A percentile compares a stretch with the other conserved stretches of the same genome.
Evolutionary conservation across 2,113 vertebrate species (phyloP).

Genomic region (Malurus elegans): DNA sequence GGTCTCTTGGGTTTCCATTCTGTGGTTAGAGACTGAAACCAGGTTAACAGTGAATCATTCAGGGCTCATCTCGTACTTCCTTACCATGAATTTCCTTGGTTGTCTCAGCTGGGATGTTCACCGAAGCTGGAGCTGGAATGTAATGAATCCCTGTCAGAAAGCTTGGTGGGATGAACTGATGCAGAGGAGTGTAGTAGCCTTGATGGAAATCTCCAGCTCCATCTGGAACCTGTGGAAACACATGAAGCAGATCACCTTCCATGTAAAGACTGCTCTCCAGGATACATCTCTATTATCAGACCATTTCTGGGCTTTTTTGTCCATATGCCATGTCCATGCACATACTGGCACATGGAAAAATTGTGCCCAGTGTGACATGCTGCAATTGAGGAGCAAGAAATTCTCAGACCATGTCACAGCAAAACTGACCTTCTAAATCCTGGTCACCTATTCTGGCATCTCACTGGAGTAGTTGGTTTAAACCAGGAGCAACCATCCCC

Average conservation of each 20-base stretch:
- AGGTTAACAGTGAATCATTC: background rate
- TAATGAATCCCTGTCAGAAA: conserved; percentile 70
- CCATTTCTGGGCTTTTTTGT: background rate
- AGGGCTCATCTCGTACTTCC: background rate
- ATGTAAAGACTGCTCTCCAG: background rate
- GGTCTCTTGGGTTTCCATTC: background rate
- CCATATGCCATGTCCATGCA: background rate
- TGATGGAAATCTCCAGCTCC: conserved; percentile 60
- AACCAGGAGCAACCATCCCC: background rate
- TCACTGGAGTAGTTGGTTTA: background rate
- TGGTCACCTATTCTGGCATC: background rate
- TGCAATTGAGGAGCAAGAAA: background rate
- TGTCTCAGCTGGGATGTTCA: conserved; percentile 52
- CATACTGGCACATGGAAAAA: accelerated
- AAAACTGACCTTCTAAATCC: background rate
- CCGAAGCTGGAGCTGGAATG: conserved; percentile 48
- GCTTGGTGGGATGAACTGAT: conserved; percentile 59
- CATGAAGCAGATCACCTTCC: background rate
- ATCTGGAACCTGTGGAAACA: conserved; percentile 63
- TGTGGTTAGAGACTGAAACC: background rate
- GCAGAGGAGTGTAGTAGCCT: conserved; percentile 50
- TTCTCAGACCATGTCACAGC: background rate
- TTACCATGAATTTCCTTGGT: conserved; percentile 64
- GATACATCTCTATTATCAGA: background rate
- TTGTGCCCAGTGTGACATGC: background rate